Evolutionary conservation across 2,888 invertebrate genomes (phyloP).

Genomic region (Philhelius pedissequus): DNA sequence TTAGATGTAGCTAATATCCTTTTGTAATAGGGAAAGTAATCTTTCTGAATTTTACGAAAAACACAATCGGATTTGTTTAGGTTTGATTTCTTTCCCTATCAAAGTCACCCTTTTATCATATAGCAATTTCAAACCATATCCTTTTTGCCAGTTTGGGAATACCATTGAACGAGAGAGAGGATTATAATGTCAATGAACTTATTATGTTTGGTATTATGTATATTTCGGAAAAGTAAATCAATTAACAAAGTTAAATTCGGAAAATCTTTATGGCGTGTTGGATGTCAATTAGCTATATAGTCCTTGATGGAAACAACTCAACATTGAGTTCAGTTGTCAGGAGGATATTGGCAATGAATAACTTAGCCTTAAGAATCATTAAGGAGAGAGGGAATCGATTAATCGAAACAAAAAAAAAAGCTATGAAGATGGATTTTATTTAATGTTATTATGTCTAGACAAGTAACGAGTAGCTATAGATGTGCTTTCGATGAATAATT

Average conservation of each 20-base stretch:
- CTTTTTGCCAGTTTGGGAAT: background rate
- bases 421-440: too few species aligned
- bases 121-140: background rate
- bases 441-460: too few species aligned
- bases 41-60: background rate
- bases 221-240: slow-evolving; percentile 34
- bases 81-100: slow-evolving; percentile 10
- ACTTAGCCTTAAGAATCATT: too few species aligned
- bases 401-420: too few species aligned
- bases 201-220: background rate
- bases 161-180: background rate
- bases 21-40: slow-evolving; percentile 5
- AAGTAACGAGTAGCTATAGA: too few species aligned
- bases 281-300: slow-evolving; percentile 57
- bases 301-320: background rate
- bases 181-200: slow-evolving; percentile 10
- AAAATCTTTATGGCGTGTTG: slow-evolving; percentile 53
- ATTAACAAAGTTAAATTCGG: slow-evolving; percentile 46
- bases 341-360: too few species aligned
- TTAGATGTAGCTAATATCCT: background rate
- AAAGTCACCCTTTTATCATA: background rate
- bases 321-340: background rate
- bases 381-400: too few species aligned
- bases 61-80: slow-evolving; percentile 37
- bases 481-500: too few species aligned